Conservation (phyloP, 1,140 invertebrate genomes). For the Drosophila virilis region DNA sequence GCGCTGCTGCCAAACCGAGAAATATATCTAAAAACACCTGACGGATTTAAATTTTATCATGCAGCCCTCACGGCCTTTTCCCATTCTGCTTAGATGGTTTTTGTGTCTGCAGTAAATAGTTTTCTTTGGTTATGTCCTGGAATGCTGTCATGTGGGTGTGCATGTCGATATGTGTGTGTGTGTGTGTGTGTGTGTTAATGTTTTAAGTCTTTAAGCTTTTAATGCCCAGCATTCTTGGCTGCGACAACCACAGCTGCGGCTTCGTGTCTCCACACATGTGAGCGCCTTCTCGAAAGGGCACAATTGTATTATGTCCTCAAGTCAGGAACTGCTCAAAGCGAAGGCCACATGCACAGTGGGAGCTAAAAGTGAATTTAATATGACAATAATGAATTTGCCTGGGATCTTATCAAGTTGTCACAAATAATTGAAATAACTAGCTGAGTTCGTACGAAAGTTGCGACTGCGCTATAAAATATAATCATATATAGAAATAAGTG, state of each 20-base stretch:
- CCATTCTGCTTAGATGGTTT: conserved; percentile 28
- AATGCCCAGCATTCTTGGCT: conserved; percentile 67
- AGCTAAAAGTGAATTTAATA: conserved; percentile 21
- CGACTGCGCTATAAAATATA: not conserved
- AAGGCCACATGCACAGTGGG: conserved; percentile 8
- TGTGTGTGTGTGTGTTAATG: conserved; percentile 56
- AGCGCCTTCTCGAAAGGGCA: not conserved
- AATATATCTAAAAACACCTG: conserved; percentile 60
- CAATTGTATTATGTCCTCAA: conserved; percentile 18
- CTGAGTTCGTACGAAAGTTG: not conserved
- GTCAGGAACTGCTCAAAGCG: not conserved
- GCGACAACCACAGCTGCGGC: conserved; percentile 41
- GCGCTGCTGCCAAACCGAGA: conserved; percentile 15
- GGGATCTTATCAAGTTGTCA: conserved; percentile 16
- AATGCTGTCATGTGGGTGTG: conserved; percentile 13
- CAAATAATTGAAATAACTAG: conserved; percentile 14
- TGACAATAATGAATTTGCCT: conserved; percentile 21
- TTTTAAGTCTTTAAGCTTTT: conserved; percentile 76
- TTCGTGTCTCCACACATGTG: conserved; percentile 15
- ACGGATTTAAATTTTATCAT: conserved; percentile 76
- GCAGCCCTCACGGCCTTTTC: conserved; percentile 27
- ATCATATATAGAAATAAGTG: not conserved
- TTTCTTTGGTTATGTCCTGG: conserved; percentile 44
- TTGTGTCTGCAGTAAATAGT: conserved; percentile 57
- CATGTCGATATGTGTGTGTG: conserved; percentile 20